phyloP scores from a whole-genome alignment of 2,113 vertebrate species.

The Urocynchramus pylzowi region DNA sequence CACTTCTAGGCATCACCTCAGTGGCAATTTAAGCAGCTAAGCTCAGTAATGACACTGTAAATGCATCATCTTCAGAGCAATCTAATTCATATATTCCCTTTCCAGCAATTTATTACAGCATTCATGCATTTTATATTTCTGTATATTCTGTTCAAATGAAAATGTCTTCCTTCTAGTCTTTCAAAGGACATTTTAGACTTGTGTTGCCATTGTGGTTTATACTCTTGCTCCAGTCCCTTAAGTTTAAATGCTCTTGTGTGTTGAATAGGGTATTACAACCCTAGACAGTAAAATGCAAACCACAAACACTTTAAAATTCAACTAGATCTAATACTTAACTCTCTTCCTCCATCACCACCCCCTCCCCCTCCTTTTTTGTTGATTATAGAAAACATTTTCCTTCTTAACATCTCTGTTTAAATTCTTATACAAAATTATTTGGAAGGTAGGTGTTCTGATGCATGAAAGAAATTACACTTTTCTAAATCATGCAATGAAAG shows the following conservation, averaged over 20 bases:
- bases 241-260: neutral
- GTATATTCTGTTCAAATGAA: neutral
- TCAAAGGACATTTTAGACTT: neutral
- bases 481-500: neutral
- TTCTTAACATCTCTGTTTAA: neutral
- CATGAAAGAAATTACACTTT: neutral
- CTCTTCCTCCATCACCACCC: neutral
- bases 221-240: neutral
- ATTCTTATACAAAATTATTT: neutral
- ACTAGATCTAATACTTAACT: neutral
- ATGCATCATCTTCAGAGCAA: constrained; percentile 17
- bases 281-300: neutral
- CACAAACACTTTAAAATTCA: neutral
- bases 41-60: constrained; percentile 12
- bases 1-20: constrained; percentile 10
- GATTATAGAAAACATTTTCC: neutral
- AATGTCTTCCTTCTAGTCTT: constrained; percentile 34
- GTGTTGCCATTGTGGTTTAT: neutral
- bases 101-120: neutral
- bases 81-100: constrained; percentile 23
- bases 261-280: neutral
- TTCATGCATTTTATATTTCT: constrained; percentile 29
- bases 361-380: accelerated
- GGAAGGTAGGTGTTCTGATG: neutral
- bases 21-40: constrained; percentile 23